These are phyloP conservation scores for Melinopterus prodromus DNA, from an alignment of 2,888 invertebrate genomes.

Conservation along the genomic window DNA sequence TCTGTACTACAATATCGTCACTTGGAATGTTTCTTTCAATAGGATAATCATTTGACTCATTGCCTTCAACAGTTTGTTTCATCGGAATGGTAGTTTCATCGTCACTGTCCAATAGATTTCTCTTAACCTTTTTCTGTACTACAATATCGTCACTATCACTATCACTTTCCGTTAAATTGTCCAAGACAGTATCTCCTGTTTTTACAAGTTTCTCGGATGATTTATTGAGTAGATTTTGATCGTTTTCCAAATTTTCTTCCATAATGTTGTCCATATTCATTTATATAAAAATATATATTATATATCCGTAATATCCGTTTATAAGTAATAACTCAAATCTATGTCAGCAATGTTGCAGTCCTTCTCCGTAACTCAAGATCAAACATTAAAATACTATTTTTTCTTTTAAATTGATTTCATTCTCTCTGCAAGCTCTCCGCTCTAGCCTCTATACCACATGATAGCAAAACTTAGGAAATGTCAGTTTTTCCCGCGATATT, in stretches of 20 bases:
- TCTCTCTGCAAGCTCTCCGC: too few species aligned
- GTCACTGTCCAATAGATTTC: not conserved
- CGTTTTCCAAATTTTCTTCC: slow-evolving; percentile 5
- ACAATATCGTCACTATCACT: not conserved
- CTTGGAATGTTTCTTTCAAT: not conserved
- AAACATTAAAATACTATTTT: too few species aligned
- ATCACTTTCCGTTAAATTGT: not conserved
- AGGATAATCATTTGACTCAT: not conserved
- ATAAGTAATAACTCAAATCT: not conserved
- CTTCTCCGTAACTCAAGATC: too few species aligned
- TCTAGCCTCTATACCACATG: too few species aligned
- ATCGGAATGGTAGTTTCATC: not conserved
- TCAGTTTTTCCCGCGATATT: too few species aligned
- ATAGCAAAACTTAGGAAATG: too few species aligned
- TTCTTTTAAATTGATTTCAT: too few species aligned
- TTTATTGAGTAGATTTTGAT: not conserved
- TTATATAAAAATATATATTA: not conserved
- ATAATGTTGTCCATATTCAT: slow-evolving; percentile 5
- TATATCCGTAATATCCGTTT: too few species aligned
- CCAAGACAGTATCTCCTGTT: not conserved
- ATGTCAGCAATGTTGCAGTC: not conserved
- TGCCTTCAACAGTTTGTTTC: not conserved
- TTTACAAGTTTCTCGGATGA: not conserved
- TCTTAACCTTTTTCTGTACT: not conserved
- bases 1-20: not conserved